Evolutionary conservation across 1,140 invertebrate species (phyloP).

Genomic region (Aphelenchoides fujianensis): DNA sequence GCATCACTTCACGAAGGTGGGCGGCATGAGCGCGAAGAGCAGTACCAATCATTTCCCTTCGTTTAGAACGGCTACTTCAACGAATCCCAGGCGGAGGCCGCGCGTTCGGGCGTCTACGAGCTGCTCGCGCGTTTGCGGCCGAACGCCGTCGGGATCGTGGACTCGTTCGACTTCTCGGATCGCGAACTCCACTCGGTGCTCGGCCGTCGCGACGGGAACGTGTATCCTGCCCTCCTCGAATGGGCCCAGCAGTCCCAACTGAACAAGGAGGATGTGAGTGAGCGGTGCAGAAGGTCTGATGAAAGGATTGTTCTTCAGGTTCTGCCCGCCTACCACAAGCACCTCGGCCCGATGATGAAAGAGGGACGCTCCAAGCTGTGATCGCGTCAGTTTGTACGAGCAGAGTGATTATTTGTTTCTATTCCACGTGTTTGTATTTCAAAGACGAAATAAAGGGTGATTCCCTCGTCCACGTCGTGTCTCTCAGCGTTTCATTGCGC

Average conservation of each 20-base stretch:
- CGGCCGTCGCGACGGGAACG: constrained; percentile 83
- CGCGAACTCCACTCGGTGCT: constrained; percentile 76
- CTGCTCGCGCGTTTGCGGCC: constrained; percentile 63
- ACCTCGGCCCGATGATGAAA: constrained; percentile 51
- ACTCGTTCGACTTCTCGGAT: constrained; percentile 83
- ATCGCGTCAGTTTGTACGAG: no score
- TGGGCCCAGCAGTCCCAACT: constrained; percentile 81
- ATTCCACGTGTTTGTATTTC: no score
- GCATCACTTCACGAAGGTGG: constrained; percentile 23
- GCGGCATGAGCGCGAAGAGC: no score
- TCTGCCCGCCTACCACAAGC: constrained; percentile 45
- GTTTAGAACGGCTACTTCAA: constrained; percentile 40
- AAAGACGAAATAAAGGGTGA: no score
- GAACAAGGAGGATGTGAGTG: constrained; percentile 72
- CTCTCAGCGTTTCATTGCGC: no score
- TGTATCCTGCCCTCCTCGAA: constrained; percentile 80
- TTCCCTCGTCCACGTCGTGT: no score
- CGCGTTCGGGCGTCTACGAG: constrained; percentile 35
- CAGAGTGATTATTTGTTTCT: no score
- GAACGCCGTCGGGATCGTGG: constrained; percentile 82
- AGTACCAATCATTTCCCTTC: neutral
- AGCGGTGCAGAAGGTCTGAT: no score
- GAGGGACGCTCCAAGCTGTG: constrained; percentile 41
- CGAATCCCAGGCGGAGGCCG: constrained; percentile 31
- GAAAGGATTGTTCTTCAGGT: no score